Base-by-base conservation (phyloP, 2,797 vertebrate genomes). In the Coracias cyanogaster region DNA sequence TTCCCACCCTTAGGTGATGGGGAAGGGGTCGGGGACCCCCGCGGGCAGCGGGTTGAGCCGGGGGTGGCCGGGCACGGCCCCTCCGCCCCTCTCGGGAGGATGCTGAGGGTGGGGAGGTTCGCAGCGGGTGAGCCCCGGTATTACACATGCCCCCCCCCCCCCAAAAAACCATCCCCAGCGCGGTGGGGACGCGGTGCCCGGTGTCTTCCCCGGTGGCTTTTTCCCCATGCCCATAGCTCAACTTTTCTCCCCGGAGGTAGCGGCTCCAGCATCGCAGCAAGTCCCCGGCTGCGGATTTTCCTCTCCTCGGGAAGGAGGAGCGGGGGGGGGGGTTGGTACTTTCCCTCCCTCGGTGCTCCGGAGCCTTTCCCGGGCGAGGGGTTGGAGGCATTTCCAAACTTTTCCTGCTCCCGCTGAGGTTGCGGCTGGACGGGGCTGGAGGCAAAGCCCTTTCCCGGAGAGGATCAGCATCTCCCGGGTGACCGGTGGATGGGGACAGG, bases 381-480 rank as follows among this genome's bases (percentile, higher is more conserved):
- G 74, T 29, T 93, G 89, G 71, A 94, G 67, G 80, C 51, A 86
- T 94, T 89, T 81, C 31, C 86, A 97, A 97, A 98, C 96, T 98
- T 97, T 96, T 95, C 45, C 46, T 84, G 76, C 72, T 87, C 24
- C 69, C 48, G 41, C 31, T 24, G 78, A 89, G 82, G 86, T 6
- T 77, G 64, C 45, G 22, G 66, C 83, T 90, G 89, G 61, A 76
- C 43, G n/a, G 61, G 76, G 91, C 83, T 86, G 88, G 37, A 90
- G 72, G 67, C 78, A 89, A 45, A 90, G 48, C 74, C 69, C 61
- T 65, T 45, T 24, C 89, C 95, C 83, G 11, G 29, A 41, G 48
- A 92, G 78, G 74, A 69, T 64, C 80, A 43, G 33, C n/a, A 8
- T 52, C 83, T 93, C 86, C 66, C 22, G 83, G 85, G 43, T 84